These are phyloP conservation scores for Porites divaricata DNA, from an alignment of 92 coral and sea anemone genomes.

Conservation along the genomic window DNA sequence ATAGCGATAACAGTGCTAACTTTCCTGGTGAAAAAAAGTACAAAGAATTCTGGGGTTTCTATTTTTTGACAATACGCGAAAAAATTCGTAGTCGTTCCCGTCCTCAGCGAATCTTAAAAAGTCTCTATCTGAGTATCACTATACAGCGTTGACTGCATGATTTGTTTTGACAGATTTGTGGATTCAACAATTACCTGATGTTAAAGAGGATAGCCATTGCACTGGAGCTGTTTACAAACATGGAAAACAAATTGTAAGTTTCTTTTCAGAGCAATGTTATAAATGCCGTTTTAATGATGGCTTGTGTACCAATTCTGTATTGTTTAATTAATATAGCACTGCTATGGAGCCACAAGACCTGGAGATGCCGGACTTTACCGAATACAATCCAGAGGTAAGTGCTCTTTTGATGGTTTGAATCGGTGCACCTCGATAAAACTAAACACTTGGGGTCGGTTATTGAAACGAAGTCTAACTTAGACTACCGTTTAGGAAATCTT, in stretches of 20 bases:
- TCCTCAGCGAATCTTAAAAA: no score
- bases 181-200: conserved; percentile 91
- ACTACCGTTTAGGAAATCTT: no score
- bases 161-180: conserved; percentile 75
- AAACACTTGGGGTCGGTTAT: no score
- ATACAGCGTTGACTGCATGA: not conserved
- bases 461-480: no score
- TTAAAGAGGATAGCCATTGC: conserved; percentile 94
- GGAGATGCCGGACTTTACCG: conserved; percentile 39
- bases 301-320: not conserved
- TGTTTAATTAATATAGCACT: conserved; percentile 1
- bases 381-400: conserved; percentile 31
- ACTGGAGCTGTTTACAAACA: conserved; percentile 93
- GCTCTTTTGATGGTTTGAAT: not conserved
- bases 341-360: conserved; percentile 37
- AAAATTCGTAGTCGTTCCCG: no score
- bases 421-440: no score
- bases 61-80: no score
- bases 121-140: no score
- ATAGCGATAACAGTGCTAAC: no score
- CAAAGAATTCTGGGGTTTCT: no score
- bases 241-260: conserved; percentile 95
- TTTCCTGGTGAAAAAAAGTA: no score
- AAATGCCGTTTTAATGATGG: not conserved
- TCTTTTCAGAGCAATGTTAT: not conserved